Percentiles rank a stretch among this genome's conserved stretches.
phyloP scores from a whole-genome alignment of 2,888 invertebrate genomes.

The Morpho achilles region DNA sequence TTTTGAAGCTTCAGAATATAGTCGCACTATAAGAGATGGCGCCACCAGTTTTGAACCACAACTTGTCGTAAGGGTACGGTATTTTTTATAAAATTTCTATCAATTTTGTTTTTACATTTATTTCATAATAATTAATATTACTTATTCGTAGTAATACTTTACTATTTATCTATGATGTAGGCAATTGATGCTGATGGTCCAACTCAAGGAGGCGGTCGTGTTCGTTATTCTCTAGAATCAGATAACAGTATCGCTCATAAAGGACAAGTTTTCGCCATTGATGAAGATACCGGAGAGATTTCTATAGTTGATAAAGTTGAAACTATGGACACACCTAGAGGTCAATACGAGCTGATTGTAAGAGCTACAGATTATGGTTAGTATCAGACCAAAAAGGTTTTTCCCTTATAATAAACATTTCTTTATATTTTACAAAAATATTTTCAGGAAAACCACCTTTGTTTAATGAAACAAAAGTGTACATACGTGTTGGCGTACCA shows the following conservation, averaged over 20 bases:
- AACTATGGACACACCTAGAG: conserved; percentile 86
- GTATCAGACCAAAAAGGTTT: conserved; percentile 2
- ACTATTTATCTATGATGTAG: conserved; percentile 40
- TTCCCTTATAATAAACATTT: background rate
- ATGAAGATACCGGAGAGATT: conserved; percentile 85
- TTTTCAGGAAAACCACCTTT: conserved; percentile 80
- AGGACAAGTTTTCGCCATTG: conserved; percentile 82
- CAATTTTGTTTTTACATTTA: too few species aligned
- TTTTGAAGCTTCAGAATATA: conserved; percentile 85
- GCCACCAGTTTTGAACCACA: conserved; percentile 88
- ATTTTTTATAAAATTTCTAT: background rate
- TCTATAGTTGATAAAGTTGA: conserved; percentile 81
- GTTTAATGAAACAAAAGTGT: conserved; percentile 82
- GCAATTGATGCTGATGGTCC: conserved; percentile 88
- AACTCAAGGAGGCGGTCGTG: conserved; percentile 83
- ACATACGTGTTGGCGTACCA: conserved; percentile 87
- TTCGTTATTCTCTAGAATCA: conserved; percentile 82
- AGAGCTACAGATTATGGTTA: conserved; percentile 85
- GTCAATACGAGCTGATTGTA: conserved; percentile 84
- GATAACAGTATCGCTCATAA: conserved; percentile 83
- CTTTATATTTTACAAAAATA: background rate
- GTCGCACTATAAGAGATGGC: conserved; percentile 87
- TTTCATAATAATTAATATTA: too few species aligned
- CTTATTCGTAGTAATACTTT: too few species aligned
- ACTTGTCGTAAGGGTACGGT: conserved; percentile 82